Evolutionary conservation across 2,888 invertebrate species (phyloP), one percentile per base, ranked within the genome.

Genomic region (Lasiommata megera): DNA sequence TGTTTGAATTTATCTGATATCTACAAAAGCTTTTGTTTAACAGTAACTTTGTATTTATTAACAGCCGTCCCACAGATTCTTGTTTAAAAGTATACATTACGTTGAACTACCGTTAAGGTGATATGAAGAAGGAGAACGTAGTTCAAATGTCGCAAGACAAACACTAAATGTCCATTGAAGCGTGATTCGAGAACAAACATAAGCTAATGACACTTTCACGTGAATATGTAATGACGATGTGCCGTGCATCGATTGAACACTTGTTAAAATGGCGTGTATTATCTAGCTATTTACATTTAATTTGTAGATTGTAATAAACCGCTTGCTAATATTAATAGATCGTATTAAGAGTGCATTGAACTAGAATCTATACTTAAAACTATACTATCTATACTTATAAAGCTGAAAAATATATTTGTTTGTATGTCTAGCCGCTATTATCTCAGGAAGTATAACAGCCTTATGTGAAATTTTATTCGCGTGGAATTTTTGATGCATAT

Each of bases 131-230:
- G 36, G 53, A 64, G 60, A 63, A 54, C 53, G 36, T 38, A 57
- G 65, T 63, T 65, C 58, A 63, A 53, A 64, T 64, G 58, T 62
- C 57, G 56, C 23, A 58, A 54, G 51, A 43, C 29, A 44, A 46
- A 16, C 40, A 23, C 56, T 38, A 36, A 28, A 50, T 54, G 54
- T 40, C 34, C 50, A 60, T 53, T 56, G 46, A 48, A 29, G 34
- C 41, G 47, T 53, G 43, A 46, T 55, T 37, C 43, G 31, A 54
- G 48, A 55, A 43, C 59, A 55, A 61, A 60, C 53, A 54, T 31
- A 46, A 17, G 40, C 52, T 65, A 59, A 60, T 58, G 58, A 58
- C 56, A 61, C 60, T 61, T 60, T 63, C 58, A 67, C 62, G 55
- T 46, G 54, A 54, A 28, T 46, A 29, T 18, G 54, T 43, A 57